A percentile compares a stretch with the other conserved stretches of the same genome.
Evolutionary conservation across 2,113 vertebrate species (phyloP).

Genomic region (Heterocephalus glaber): DNA sequence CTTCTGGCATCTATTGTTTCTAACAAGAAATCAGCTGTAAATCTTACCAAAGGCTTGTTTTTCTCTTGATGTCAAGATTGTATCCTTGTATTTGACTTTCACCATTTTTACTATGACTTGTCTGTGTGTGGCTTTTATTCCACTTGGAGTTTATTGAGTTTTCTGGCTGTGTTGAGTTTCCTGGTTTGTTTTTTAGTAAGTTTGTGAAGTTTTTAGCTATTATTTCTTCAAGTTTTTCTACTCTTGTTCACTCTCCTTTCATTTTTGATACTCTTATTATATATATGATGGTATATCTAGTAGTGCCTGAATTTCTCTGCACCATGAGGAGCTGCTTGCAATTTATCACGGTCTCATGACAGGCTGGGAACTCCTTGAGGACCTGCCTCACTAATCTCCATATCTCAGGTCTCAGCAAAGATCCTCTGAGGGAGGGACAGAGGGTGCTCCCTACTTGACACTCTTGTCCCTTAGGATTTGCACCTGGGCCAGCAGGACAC

Average conservation of each 20-base stretch:
- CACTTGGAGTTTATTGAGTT: not conserved
- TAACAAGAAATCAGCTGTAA: not conserved
- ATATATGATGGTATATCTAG: not conserved
- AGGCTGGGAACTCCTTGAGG: not conserved
- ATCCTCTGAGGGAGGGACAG: not conserved
- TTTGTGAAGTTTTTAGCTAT: not conserved
- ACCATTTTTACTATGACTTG: not conserved
- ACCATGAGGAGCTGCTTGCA: not conserved
- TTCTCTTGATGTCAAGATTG: not conserved
- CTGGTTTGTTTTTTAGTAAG: not conserved
- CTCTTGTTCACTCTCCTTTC: not conserved
- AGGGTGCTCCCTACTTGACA: not conserved
- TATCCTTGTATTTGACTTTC: not conserved
- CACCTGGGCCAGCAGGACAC: not conserved
- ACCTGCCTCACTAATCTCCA: not conserved
- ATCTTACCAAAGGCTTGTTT: not conserved
- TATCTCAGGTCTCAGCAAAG: not conserved
- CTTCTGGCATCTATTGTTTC: not conserved
- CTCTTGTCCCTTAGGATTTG: not conserved
- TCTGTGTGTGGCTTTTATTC: not conserved
- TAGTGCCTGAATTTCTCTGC: not conserved
- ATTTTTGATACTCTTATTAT: not conserved
- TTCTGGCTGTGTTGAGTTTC: not conserved
- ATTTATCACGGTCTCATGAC: not conserved
- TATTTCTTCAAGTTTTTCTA: not conserved